Evolutionary conservation across 2,888 invertebrate species (phyloP), one percentile per base, ranked within the genome.

Genomic region (Tetheella fluctuosa): DNA sequence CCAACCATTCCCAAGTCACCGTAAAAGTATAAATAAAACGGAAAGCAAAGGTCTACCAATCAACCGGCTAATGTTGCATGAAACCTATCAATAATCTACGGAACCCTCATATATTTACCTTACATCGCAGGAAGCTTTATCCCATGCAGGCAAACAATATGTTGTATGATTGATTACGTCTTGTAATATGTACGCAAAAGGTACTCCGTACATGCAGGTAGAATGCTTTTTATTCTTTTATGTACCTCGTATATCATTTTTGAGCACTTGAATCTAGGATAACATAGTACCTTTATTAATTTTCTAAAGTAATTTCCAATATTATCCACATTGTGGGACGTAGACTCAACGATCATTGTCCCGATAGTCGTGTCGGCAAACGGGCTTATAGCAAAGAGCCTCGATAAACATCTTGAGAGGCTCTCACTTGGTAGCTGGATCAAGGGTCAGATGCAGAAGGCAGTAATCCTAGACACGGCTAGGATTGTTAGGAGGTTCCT

Each of bases 41-140:
- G 69, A 64, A 64, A 59, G 62, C 30, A 55, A 60, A 65, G 57
- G 59, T 55, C 72, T 68, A 79, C 80, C 79, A 82, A 82, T 83
- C 83, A 76, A 73, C 73, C 64, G 64, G 77, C 83, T 86, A 89
- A 88, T 88, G 83, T 85, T 79, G 79, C 82, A 84, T 82, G 78
- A 79, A 81, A 78, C 81, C 82, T 83, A 84, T 84, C 84, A 84
- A 84, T 84, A 84, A 81, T 80, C 78, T 63, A 23, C 69, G 65
- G 71, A 68, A 79, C 83, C 81, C 77, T 82, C 81, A 84, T 85
- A 84, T 81, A 83, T 83, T 75, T 74, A 78, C 80, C 78, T 80
- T 76, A 74, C 75, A 76, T 68, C 76, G 75, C 20, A 48, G 48
- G 77, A 78, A 80, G 77, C 76, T 79, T 62, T 63, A 66, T 80